These are phyloP conservation scores for Scatophagus argus DNA, from an alignment of 2,113 vertebrate genomes.

Conservation along the genomic window DNA sequence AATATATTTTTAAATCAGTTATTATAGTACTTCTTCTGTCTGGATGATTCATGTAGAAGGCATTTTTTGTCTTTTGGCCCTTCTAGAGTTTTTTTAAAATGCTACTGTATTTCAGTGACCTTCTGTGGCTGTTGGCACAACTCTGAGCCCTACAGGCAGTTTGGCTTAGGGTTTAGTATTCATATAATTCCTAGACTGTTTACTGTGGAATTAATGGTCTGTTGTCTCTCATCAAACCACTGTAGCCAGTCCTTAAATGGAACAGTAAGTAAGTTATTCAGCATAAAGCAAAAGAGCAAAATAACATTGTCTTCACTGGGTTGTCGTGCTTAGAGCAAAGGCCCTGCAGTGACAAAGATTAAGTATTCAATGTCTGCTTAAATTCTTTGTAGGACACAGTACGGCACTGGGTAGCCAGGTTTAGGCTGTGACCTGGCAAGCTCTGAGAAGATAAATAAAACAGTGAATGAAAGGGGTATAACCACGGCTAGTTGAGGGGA, in stretches of 20 bases:
- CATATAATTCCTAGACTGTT: slow-evolving; percentile 44
- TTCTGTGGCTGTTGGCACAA: slow-evolving; percentile 37
- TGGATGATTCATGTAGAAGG: background rate
- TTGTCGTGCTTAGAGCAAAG: slow-evolving; percentile 13
- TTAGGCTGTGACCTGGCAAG: slow-evolving; percentile 29
- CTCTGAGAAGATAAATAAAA: slow-evolving; percentile 26
- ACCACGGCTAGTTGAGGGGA: slow-evolving; percentile 8
- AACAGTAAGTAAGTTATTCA: slow-evolving; percentile 9
- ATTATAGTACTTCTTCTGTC: background rate
- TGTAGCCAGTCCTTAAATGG: slow-evolving; percentile 15
- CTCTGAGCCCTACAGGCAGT: slow-evolving; percentile 23
- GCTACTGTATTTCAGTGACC: slow-evolving; percentile 40
- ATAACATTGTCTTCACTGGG: background rate
- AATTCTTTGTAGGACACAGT: slow-evolving; percentile 37
- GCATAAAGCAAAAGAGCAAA: background rate
- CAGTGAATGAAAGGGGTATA: slow-evolving; percentile 5
- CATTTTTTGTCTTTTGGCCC: background rate
- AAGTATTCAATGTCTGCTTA: slow-evolving; percentile 41
- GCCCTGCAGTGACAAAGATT: slow-evolving; percentile 28
- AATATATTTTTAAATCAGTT: background rate
- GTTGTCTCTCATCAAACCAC: slow-evolving; percentile 33
- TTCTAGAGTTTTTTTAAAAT: background rate
- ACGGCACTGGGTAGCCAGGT: background rate
- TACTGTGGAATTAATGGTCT: slow-evolving; percentile 45
- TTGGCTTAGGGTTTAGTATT: slow-evolving; percentile 46